Percentiles rank a stretch among this genome's conserved stretches.
Evolutionary conservation across 2,888 invertebrate species (phyloP).

Genomic region (Melipona bicolor): DNA sequence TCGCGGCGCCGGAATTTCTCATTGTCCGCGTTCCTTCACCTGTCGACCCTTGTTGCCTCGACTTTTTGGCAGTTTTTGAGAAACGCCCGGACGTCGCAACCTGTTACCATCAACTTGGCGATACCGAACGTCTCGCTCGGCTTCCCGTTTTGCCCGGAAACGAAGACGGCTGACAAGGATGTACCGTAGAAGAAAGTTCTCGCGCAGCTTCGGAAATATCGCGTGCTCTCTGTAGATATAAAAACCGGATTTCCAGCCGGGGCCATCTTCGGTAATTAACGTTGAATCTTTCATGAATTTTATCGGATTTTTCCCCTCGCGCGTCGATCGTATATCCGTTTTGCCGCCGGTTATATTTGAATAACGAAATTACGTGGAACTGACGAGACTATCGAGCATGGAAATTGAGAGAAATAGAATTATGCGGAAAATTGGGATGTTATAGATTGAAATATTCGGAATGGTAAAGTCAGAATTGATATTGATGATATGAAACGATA

Average conservation of each 20-base stretch:
- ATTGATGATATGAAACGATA: neutral
- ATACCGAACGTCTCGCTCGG: constrained; percentile 43
- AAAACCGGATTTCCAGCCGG: constrained; percentile 55
- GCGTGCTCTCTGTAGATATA: constrained; percentile 23
- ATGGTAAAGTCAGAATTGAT: neutral
- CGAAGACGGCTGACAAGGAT: constrained; percentile 26
- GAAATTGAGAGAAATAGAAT: neutral
- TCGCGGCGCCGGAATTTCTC: constrained; percentile 39
- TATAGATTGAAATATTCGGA: neutral
- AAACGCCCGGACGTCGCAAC: constrained; percentile 51
- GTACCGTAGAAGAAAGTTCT: constrained; percentile 46
- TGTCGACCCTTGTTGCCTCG: constrained; percentile 72
- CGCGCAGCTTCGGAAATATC: constrained; percentile 38
- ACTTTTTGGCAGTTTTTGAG: constrained; percentile 72
- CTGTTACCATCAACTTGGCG: constrained; percentile 58
- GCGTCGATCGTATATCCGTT: constrained; percentile 36
- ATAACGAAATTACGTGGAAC: neutral
- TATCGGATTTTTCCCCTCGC: constrained; percentile 26
- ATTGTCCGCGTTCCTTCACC: constrained; percentile 50
- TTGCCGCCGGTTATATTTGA: constrained; percentile 14
- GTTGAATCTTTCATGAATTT: constrained; percentile 59
- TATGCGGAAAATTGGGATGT: no score
- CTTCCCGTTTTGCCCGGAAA: constrained; percentile 9
- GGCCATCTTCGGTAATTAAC: constrained; percentile 60
- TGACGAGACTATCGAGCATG: neutral